Conservation (phyloP, 2,797 vertebrate species). For the Botia almorhae region DNA sequence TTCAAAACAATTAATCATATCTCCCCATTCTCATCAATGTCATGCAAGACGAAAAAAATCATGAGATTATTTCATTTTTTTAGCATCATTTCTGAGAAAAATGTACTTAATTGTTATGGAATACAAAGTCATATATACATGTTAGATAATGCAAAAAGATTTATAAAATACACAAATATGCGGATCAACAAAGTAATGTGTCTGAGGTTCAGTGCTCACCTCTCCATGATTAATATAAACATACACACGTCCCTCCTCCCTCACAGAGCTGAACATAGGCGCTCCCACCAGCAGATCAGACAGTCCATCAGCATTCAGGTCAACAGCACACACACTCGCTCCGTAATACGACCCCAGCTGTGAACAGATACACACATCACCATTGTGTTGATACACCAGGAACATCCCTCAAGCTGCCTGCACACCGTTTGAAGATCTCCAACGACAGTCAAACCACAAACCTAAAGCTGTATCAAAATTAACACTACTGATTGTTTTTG, state of each 20-base stretch:
- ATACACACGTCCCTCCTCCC: constrained; percentile 93
- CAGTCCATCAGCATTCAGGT: constrained; percentile 91
- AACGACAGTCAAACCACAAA: too few relatives aligned
- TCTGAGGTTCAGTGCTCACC: constrained; percentile 71
- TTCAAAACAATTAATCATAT: background rate
- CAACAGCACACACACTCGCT: constrained; percentile 87
- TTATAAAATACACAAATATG: background rate
- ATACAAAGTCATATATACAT: too few relatives aligned
- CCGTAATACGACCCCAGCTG: constrained; percentile 97
- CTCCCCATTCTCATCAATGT: background rate
- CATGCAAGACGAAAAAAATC: background rate
- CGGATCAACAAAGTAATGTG: background rate
- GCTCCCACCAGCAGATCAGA: constrained; percentile 95
- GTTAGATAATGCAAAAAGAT: background rate
- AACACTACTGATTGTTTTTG: too few relatives aligned
- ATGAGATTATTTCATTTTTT: background rate
- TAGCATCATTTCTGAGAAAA: too few relatives aligned
- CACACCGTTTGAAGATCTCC: too few relatives aligned
- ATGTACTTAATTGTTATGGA: too few relatives aligned
- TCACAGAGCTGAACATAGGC: constrained; percentile 85
- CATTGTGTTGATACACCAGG: constrained; percentile 5
- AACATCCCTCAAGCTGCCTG: background rate
- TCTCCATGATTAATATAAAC: constrained; percentile 92
- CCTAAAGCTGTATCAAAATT: too few relatives aligned
- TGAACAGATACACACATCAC: background rate